Base-by-base conservation (phyloP, 1,140 invertebrate species). In the Arion vulgaris region DNA sequence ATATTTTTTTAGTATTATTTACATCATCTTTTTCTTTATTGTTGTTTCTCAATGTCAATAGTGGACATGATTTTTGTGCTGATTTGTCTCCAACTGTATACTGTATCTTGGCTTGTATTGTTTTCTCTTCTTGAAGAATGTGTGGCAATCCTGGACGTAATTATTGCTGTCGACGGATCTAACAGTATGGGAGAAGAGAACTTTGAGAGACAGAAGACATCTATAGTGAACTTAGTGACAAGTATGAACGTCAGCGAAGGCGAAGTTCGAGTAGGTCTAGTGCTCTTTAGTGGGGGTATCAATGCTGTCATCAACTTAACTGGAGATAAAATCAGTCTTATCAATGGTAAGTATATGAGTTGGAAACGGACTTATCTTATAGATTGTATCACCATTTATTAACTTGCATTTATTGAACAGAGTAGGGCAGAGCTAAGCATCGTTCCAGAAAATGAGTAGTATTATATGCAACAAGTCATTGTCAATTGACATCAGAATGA, bases 141-240 rank as follows among this genome's bases (percentile, higher is more conserved):
- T n/a, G 28, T 77, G 5, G 32, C 39, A 32, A 53, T 34, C 15
- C 75, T 77, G 41, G 75, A 77, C 53, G 28, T 77, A 13, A 36
- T 77, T 17, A n/a, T 77, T n/a, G 45, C 49, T 19, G 36, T 77
- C 7, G 75, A 77, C 51, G 75, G 75, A n/a, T 77, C 75, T 7
- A 77, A 77, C 75, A 77, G 75, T 38, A 77, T 77, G 75, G 53
- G 75, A 4, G 51, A 77, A 41, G n/a, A 57, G 2, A 77, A 62
- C 49, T 77, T 77, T 28, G 49, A 53, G 17, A 53, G 9, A 41
- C 75, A 77, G 49, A 51, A 36, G 32, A 57, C 51, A 5, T 53
- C 75, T 28, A 2, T 77, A n/a, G 51, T 9, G 32, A 77, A 62
- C 53, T 28, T 77, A 28, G 5, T 77, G 11, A 19, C 7, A 11